Evolutionary conservation across 1,140 invertebrate species (phyloP), one percentile per base, ranked within the genome.

Genomic region (Aphaenogaster rudis): DNA sequence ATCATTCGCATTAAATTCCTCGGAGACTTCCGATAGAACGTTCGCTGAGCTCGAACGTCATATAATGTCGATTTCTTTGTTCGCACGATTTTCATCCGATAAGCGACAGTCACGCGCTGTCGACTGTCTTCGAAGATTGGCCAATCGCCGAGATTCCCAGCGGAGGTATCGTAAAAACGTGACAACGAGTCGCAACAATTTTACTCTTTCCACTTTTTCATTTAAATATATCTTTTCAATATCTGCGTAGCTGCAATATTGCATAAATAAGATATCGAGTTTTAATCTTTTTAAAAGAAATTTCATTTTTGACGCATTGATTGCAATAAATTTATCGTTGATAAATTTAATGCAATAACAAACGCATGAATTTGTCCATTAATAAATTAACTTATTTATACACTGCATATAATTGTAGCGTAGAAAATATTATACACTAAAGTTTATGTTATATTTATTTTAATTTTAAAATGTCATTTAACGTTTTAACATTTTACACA

Each of bases 1-100:
- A 88, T 90, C 90, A 88, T 90, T 87, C 88, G 88, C 89, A 88
- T 87, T 90, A 90, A 90, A 90, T 86, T 90, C 89, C 89, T 90
- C 48, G 57, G 89, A 90, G 89, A 90, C 86, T 59, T 52, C 42
- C 79, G 89, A 64, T 78, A 59, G 89, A 90, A 88, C 79, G 78
- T 87, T 86, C 78, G 86, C 79, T 80, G 86, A 86, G 80, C 86
- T 89, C 88, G 88, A 90, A 90, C 88, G 88, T 90, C 88, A 82
- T 86, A 89, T 90, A 89, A 89, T 86, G 84, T 89, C 88, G 88
- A 90, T 90, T 90, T 90, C 76, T 90, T 88, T 78, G 88, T 86
- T 86, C 86, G 52, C 61, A 63, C 84, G 77, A 81, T 89, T 84
- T 84, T 84, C 80, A 84, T 76, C 80, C 80, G 80, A 84, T 84